Percentiles rank a stretch among this genome's conserved stretches.
Conservation (phyloP, 2,888 invertebrate species). For the Euplexia lucipara region DNA sequence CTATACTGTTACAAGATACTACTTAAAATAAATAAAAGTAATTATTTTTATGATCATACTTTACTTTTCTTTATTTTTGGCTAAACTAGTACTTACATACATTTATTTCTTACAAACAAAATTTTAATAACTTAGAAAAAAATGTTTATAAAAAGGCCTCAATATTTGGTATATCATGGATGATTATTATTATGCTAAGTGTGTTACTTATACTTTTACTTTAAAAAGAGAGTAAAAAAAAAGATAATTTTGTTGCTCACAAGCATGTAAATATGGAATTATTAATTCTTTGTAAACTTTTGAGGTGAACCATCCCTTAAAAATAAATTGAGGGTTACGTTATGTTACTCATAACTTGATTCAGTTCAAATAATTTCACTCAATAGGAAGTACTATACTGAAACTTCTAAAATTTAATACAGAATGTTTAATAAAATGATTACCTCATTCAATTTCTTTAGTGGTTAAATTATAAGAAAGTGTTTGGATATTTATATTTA, state of each 20-base stretch:
- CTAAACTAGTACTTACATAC: conserved; percentile 43
- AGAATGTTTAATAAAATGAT: background rate
- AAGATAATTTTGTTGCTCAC: conserved; percentile 23
- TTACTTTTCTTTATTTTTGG: conserved; percentile 29
- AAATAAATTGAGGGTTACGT: conserved; percentile 83
- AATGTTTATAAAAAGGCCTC: conserved; percentile 83
- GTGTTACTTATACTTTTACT: conserved; percentile 10
- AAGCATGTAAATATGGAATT: conserved; percentile 39
- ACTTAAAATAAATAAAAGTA: conserved; percentile 34
- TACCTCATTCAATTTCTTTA: background rate
- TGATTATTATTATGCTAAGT: conserved; percentile 43
- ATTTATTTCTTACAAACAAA: conserved; percentile 43
- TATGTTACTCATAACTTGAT: conserved; percentile 62
- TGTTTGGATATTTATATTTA: background rate
- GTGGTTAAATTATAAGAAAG: background rate
- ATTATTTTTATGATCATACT: conserved; percentile 24
- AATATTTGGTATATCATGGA: conserved; percentile 74
- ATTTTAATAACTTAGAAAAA: conserved; percentile 49
- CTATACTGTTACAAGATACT: conserved; percentile 23
- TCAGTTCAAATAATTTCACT: conserved; percentile 42
- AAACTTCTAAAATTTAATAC: background rate
- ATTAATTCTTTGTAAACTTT: conserved; percentile 86
- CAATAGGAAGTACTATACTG: conserved; percentile 6
- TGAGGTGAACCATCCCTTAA: conserved; percentile 85
- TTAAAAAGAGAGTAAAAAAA: conserved; percentile 22